Base-by-base conservation (phyloP, 2,888 invertebrate genomes). In the Erebia epiphron region DNA sequence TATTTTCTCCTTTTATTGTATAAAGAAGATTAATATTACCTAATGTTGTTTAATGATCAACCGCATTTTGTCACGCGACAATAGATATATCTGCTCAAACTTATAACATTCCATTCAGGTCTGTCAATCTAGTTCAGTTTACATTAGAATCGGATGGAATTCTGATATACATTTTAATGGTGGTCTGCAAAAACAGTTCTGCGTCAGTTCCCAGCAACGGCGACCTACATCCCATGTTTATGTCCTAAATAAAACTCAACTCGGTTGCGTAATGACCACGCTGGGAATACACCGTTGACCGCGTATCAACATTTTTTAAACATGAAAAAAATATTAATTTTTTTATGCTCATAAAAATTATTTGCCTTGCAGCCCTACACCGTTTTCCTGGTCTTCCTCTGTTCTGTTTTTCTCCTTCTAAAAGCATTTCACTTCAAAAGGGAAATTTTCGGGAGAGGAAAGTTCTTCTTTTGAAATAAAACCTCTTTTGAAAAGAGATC, bases 161-260 rank as follows among this genome's bases (percentile, higher is more conserved):
- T 49, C 62, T 64, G 13, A 41, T 54, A 64, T 64, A 54, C 21
- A 49, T 68, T 65, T 62, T 41, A 18, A 68, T 21, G 65, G 49
- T 65, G 68, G 71, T 70, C 73, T 68, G 67, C 69, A 66, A 64
- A 70, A 70, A 72, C 71, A 60, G 60, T 69, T 72, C 57, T 18
- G 61, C 52, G 52, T 35, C 64, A 60, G 41, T 68, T 68, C 68
- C 65, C 49, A 68, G 61, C 61, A 43, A 58, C 64, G 54, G 18
- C 70, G 73, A 82, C 90, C 91, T 82, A 89, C 77, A 87, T 90
- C 79, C 72, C 75, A 67, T 88, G 89, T 89, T 89, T 89, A 89
- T 82, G 83, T 86, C 79, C 83, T 79, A 83, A 83, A 87, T 86
- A 86, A 78, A 82, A 74, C 75, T 74, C 79, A 82, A 86, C 85